Evolutionary conservation across 2,888 invertebrate species (phyloP), one percentile per base, ranked within the genome.

Genomic region (Lymantria dispar): DNA sequence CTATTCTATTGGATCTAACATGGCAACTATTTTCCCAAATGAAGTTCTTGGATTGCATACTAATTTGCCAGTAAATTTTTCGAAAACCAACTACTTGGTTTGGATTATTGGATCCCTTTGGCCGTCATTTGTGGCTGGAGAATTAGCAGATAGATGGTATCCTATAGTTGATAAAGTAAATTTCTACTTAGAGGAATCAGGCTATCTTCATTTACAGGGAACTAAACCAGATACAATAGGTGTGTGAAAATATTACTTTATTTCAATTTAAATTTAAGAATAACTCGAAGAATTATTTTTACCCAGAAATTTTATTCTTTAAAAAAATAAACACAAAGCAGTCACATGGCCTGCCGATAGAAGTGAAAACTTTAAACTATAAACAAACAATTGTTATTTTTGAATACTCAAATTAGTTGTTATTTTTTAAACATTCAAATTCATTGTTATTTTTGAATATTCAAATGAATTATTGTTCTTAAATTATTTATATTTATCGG

Each of bases 221-320:
- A 96, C 96, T 0, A 97, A 96, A 74, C 97, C 97, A 10, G 97
- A 97, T 76, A 96, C 96, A 0, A 86, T 96, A 48, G 96, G 96
- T 95, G 74, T 80, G 85, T 40, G 1, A 33, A 10, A 33, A 10
- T 1, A 2, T 33, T 10, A 33, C 3, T 8, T 10, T 10, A 33
- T 33, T 30, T 30, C 8, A 7, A 7, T 30, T 33, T 33, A 33
- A 33, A 33, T 33, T 22, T 22, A 22, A 22, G 22, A 22, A 22
- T 22, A 22, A 22, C 5, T 22, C 22, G 2, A n/a, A 5, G 22
- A 22, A 22, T 22, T 22, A 22, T 22, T 22, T 22, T 5, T n/a
- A n/a, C n/a, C n/a, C n/a, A n/a, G n/a, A n/a, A n/a, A n/a, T n/a
- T n/a, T n/a, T n/a, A n/a, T n/a, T n/a, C n/a, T n/a, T n/a, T n/a